Evolutionary conservation across 1,140 invertebrate species (phyloP), one percentile per base, ranked within the genome.

Genomic region (Trichonephila clavipes): DNA sequence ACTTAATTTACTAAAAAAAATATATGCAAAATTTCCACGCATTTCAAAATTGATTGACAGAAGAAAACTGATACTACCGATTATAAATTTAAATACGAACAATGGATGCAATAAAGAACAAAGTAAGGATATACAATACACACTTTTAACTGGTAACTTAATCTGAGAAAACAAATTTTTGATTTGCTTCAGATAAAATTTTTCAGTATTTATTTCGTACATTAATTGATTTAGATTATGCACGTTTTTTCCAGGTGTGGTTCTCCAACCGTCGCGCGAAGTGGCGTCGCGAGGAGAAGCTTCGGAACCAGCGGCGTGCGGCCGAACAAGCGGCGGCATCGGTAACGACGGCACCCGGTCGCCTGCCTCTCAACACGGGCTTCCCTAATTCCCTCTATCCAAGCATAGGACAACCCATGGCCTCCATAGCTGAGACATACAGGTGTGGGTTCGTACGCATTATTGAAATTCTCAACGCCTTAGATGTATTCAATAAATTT

Each of bases 241-340:
- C 10, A 12, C 51, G 51, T 12, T 18, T 62, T 10, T 64, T 64
- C 4, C 96, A 99, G 98, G 98, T 99, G 59, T 99, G 99, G 99
- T 99, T 99, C 96, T 99, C 98, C 81, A 99, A 99, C 96, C 97
- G 99, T 88, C 97, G 99, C 85, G 99, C 99, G 94, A 99, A 99
- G 97, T 99, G 99, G 98, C 97, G 99, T 82, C 97, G 99, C 7
- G 99, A 99, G 96, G 99, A 99, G 96, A 99, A 99, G 96, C 96
- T 96, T 64, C 95, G 96, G n/a, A 96, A 96, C 90, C 96, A 96
- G 94, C 94, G 96, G 77, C 94, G 96, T 19, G 96, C 93, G 19
- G 92, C 95, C 16, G 92, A 94, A 24, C 94, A 94, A 58, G 90
- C 93, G 19, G 95, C 77, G 95, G 90, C 93, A n/a, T 95, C 77